Evolutionary conservation across 1,140 invertebrate species (phyloP).

Genomic region (Hycleus cichorii): DNA sequence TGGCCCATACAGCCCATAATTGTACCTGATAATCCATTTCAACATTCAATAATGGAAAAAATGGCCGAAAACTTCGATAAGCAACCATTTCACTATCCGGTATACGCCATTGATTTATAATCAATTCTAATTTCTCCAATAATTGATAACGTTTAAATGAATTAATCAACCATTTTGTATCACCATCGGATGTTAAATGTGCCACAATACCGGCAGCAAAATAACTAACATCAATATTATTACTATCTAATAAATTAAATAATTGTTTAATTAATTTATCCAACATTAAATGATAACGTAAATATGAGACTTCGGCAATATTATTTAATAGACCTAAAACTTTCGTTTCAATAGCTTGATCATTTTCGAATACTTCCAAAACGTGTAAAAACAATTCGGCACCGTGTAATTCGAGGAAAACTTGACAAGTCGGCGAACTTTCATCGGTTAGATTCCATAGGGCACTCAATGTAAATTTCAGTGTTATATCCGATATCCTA

Average conservation of each 20-base stretch:
- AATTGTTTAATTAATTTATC: conserved; percentile 56
- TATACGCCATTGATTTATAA: conserved; percentile 61
- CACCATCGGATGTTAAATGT: conserved; percentile 61
- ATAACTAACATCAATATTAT: conserved; percentile 73
- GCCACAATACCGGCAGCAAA: conserved; percentile 78
- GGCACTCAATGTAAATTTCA: conserved; percentile 75
- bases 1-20: conserved; percentile 77
- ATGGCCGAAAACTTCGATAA: conserved; percentile 74
- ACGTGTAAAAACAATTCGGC: conserved; percentile 63
- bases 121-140: conserved; percentile 49
- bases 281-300: conserved; percentile 56
- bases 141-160: conserved; percentile 44
- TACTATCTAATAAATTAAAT: conserved; percentile 51
- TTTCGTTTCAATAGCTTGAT: conserved; percentile 70
- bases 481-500: conserved; percentile 60
- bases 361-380: conserved; percentile 54
- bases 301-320: conserved; percentile 64
- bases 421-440: conserved; percentile 62
- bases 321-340: conserved; percentile 73
- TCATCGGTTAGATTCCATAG: conserved; percentile 80
- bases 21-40: conserved; percentile 60
- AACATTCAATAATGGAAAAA: conserved; percentile 60
- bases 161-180: conserved; percentile 45
- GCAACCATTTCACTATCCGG: conserved; percentile 77
- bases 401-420: conserved; percentile 66